Conservation (phyloP, 2,797 vertebrate genomes). For the Siniperca undulata region DNA sequence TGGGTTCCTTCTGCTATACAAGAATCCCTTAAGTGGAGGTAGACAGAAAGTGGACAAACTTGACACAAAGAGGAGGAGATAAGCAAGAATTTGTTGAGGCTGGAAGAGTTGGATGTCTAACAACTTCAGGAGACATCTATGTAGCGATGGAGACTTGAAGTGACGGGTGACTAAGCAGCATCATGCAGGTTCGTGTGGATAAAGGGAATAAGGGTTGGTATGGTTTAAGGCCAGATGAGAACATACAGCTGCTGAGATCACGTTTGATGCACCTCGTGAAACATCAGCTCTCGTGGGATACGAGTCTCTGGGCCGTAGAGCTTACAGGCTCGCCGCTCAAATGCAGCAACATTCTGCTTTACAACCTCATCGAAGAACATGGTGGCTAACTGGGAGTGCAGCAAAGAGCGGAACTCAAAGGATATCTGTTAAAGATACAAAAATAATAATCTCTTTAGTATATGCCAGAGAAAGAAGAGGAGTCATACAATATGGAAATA, state of each 20-base stretch:
- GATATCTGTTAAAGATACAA: slow-evolving; percentile 88
- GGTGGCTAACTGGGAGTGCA: slow-evolving; percentile 95
- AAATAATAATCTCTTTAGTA: not conserved
- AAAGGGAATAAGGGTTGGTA: slow-evolving; percentile 40
- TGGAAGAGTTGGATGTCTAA: slow-evolving; percentile 41
- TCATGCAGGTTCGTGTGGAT: slow-evolving; percentile 59
- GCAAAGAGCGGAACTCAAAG: slow-evolving; percentile 95
- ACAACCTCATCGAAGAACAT: slow-evolving; percentile 98
- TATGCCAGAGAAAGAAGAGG: not conserved
- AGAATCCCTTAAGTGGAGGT: slow-evolving; percentile 67
- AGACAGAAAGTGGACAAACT: slow-evolving; percentile 57
- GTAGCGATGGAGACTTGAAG: slow-evolving; percentile 34
- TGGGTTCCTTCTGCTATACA: slow-evolving; percentile 42
- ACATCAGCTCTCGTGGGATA: slow-evolving; percentile 95
- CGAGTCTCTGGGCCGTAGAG: slow-evolving; percentile 92
- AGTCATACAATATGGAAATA: not conserved
- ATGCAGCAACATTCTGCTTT: slow-evolving; percentile 95
- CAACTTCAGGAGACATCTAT: slow-evolving; percentile 24
- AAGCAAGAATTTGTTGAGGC: slow-evolving; percentile 31
- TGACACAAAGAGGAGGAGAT: slow-evolving; percentile 33
- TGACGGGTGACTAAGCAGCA: slow-evolving; percentile 18
- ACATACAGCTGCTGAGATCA: slow-evolving; percentile 79
- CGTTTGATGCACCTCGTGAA: slow-evolving; percentile 94
- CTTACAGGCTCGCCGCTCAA: slow-evolving; percentile 91
- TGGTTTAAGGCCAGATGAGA: slow-evolving; percentile 63